A percentile compares a stretch with the other conserved stretches of the same genome.
Conservation (phyloP, 1,140 invertebrate genomes). For the Pteromalus puparum region DNA sequence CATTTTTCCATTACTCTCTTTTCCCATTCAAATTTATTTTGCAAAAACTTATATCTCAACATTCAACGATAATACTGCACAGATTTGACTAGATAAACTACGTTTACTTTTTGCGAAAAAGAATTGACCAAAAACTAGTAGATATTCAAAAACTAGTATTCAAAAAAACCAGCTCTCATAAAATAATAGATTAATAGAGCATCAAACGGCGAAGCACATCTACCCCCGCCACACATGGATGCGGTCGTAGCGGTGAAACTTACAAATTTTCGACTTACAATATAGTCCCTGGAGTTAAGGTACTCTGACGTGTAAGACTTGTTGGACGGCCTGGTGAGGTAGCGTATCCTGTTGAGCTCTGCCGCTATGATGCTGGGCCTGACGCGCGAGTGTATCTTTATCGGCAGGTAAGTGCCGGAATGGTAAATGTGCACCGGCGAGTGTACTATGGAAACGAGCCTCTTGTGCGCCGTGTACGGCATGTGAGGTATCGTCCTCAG, state of each 20-base stretch:
- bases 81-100: too few relatives aligned
- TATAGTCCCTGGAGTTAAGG: slow-evolving; percentile 83
- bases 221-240: too few relatives aligned
- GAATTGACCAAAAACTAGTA: background rate
- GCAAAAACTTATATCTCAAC: too few relatives aligned
- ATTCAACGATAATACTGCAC: too few relatives aligned
- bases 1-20: slow-evolving; percentile 19
- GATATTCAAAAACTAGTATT: background rate
- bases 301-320: slow-evolving; percentile 83
- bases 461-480: slow-evolving; percentile 81
- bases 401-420: slow-evolving; percentile 65
- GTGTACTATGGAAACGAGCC: slow-evolving; percentile 75
- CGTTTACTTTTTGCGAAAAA: background rate
- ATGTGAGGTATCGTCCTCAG: slow-evolving; percentile 72
- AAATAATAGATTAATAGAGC: too few relatives aligned
- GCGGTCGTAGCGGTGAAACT: background rate
- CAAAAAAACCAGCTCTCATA: too few relatives aligned
- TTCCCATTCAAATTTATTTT: background rate
- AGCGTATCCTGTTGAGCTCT: slow-evolving; percentile 84
- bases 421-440: slow-evolving; percentile 70
- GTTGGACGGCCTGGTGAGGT: slow-evolving; percentile 78
- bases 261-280: slow-evolving; percentile 76
- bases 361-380: slow-evolving; percentile 82
- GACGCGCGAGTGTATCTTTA: slow-evolving; percentile 77
- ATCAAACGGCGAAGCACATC: too few relatives aligned